Percentiles rank a stretch among this genome's conserved stretches.
Conservation (phyloP, 1,140 invertebrate species). For the silkworm (Bombyx mori) region ASM3026992v2 NC_085117.1:12206001-12206500, state of each 20-base stretch:
- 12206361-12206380: too few species aligned
- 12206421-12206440: too few species aligned
- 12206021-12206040: constrained; percentile 89
- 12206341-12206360: too few species aligned
- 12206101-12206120: constrained; percentile 82
- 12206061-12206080: constrained; percentile 84
- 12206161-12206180: constrained; percentile 82
- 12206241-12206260: constrained; percentile 86
- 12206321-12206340: too few species aligned
- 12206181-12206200: constrained; percentile 90
- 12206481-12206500: too few species aligned
- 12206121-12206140: constrained; percentile 81
- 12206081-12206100: constrained; percentile 82
- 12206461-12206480: too few species aligned
- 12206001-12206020: constrained; percentile 93
- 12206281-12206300: background rate
- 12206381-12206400: too few species aligned
- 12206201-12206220: constrained; percentile 87
- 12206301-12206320: background rate
- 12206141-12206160: constrained; percentile 87
- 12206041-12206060: constrained; percentile 79
- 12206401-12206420: too few species aligned
- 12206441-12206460: too few species aligned
- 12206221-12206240: constrained; percentile 93
- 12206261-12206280: constrained; percentile 57